These are phyloP conservation scores for Ageneiosus marmoratus DNA, from an alignment of 2,113 vertebrate genomes.

Conservation along the genomic window DNA sequence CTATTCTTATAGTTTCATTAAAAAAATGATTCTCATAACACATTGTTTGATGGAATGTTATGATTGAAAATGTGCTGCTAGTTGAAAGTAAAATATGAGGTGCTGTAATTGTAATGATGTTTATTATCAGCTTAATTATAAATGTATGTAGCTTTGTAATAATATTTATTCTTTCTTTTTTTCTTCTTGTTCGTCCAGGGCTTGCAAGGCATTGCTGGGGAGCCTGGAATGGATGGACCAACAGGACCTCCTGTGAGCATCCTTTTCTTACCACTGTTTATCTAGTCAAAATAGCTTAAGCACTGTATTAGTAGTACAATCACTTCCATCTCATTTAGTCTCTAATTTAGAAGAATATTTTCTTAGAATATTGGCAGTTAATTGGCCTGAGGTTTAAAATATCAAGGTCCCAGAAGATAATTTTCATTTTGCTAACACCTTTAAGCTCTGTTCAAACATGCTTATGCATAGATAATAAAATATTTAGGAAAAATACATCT, in stretches of 20 bases:
- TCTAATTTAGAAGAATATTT: slow-evolving; percentile 4
- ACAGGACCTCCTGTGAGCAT: slow-evolving; percentile 75
- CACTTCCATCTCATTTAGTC: background rate
- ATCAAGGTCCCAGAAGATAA: background rate
- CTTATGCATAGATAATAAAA: slow-evolving; percentile 7
- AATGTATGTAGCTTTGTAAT: background rate
- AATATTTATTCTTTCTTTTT: background rate
- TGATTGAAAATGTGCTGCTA: slow-evolving; percentile 7
- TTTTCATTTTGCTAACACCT: background rate
- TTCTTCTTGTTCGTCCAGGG: slow-evolving; percentile 68
- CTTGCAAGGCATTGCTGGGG: slow-evolving; percentile 71
- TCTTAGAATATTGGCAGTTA: background rate
- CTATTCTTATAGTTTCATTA: slow-evolving; percentile 38
- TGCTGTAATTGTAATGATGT: background rate
- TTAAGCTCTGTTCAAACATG: background rate
- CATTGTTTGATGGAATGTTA: background rate
- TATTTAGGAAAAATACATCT: background rate
- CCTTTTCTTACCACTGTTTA: background rate
- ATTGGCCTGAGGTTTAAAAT: background rate
- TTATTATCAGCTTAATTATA: slow-evolving; percentile 10
- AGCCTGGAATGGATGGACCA: slow-evolving; percentile 69
- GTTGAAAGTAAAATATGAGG: slow-evolving; percentile 31
- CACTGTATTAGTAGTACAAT: background rate
- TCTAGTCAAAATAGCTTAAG: background rate
- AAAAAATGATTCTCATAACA: slow-evolving; percentile 32